Evolutionary conservation across 2,113 vertebrate species (phyloP).

Genomic region (Saiga tatarica): DNA sequence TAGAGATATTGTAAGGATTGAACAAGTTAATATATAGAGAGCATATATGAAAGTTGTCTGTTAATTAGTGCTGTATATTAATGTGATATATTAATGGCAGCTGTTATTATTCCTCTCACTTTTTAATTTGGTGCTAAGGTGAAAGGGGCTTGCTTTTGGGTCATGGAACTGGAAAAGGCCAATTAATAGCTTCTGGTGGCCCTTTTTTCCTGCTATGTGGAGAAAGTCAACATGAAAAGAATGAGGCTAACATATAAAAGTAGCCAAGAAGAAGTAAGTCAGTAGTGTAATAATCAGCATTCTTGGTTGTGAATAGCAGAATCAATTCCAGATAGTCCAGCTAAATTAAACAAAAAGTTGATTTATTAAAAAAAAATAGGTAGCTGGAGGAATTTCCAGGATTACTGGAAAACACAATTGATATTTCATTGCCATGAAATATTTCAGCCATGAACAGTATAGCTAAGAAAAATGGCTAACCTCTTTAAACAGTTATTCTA

Average conservation of each 20-base stretch:
- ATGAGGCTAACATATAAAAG: neutral
- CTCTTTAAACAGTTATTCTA: neutral
- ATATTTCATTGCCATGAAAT: neutral
- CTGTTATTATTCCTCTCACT: neutral
- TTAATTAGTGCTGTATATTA: neutral
- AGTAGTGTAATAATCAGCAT: neutral
- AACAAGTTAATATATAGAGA: neutral
- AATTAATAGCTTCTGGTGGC: neutral
- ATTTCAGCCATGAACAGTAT: neutral
- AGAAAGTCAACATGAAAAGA: neutral
- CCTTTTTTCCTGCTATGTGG: neutral
- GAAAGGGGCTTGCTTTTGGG: neutral
- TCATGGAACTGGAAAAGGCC: neutral
- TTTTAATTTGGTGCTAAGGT: neutral
- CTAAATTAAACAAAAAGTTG: neutral
- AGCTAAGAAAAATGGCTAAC: neutral
- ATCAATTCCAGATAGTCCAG: neutral
- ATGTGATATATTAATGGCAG: neutral
- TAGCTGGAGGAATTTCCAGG: neutral
- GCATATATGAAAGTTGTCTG: neutral
- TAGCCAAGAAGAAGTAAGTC: neutral
- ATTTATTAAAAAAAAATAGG: neutral
- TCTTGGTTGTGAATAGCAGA: neutral
- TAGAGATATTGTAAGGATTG: neutral
- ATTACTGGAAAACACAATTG: neutral